Evolutionary conservation across 2,113 vertebrate species (phyloP).

Genomic region (Phalacrocorax brasilianus): DNA sequence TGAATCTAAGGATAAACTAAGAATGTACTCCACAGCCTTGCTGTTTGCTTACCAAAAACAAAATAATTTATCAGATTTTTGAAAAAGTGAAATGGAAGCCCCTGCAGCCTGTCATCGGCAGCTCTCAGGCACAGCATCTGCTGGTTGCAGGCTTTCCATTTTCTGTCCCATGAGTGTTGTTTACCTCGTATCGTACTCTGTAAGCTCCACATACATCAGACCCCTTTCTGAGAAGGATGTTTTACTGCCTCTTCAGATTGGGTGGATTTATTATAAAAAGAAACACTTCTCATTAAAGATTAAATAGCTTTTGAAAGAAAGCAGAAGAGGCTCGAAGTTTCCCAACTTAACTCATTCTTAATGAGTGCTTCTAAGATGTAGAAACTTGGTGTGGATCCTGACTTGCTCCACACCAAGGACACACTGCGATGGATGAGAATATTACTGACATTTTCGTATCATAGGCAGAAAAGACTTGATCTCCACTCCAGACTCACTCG

Average conservation of each 20-base stretch:
- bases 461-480: neutral
- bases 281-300: slow-evolving; percentile 26
- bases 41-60: neutral
- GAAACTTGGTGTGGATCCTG: neutral
- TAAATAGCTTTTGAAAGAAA: neutral
- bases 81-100: neutral
- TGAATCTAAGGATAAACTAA: neutral
- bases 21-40: neutral
- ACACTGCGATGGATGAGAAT: neutral
- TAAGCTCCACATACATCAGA: neutral
- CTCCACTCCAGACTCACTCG: neutral
- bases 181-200: neutral
- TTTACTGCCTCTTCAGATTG: neutral
- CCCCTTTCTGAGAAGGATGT: neutral
- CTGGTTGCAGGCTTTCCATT: neutral
- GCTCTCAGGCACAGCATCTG: neutral
- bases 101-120: neutral
- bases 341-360: neutral
- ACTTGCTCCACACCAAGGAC: neutral
- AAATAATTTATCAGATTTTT: neutral
- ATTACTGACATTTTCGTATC: neutral
- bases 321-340: neutral
- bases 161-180: neutral
- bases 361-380: neutral
- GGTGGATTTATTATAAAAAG: slow-evolving; percentile 9